Evolutionary conservation across 2,113 vertebrate genomes (phyloP).

Genomic region (Nothocercus julius): DNA sequence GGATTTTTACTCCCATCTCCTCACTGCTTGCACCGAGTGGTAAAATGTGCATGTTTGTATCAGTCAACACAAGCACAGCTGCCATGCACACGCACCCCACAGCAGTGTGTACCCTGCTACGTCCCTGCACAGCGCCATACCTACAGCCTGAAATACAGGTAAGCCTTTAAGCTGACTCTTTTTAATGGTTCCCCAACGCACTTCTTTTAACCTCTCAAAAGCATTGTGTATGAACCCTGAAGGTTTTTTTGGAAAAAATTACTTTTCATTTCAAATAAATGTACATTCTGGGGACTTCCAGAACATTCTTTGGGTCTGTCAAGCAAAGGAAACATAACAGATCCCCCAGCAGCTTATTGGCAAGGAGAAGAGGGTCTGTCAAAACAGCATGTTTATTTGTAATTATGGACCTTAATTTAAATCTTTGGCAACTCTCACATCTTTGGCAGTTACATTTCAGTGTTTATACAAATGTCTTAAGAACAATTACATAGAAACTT

Average conservation of each 20-base stretch:
- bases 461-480: conserved; percentile 40
- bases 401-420: conserved; percentile 46
- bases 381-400: conserved; percentile 25
- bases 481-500: conserved; percentile 47
- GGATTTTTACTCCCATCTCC: not conserved
- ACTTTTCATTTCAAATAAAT: not conserved
- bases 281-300: not conserved
- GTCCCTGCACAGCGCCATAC: not conserved
- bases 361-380: not conserved
- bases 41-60: conserved; percentile 1
- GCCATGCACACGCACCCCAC: not conserved
- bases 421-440: conserved; percentile 33
- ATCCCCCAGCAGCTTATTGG: not conserved
- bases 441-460: conserved; percentile 55
- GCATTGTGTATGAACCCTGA: not conserved
- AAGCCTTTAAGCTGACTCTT: not conserved
- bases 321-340: conserved; percentile 28
- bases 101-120: not conserved
- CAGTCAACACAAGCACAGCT: not conserved
- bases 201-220: not conserved
- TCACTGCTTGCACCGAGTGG: not conserved
- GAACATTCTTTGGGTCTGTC: not conserved
- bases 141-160: not conserved
- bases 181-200: not conserved
- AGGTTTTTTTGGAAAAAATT: conserved; percentile 23